Conservation (phyloP, 2,888 invertebrate species). For the Drosophila greeni region DNA sequence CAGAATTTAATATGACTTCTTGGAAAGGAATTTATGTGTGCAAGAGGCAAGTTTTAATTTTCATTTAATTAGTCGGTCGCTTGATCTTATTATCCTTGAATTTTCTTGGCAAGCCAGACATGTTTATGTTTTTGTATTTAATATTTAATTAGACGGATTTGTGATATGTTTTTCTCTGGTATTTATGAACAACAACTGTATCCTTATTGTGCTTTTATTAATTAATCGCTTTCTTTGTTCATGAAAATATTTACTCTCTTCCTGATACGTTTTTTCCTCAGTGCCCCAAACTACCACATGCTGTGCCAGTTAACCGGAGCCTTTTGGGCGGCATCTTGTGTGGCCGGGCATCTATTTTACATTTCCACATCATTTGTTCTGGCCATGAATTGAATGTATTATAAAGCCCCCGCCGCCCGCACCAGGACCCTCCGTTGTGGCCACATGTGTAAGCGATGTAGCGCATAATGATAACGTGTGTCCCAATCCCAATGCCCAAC, state of each 20-base stretch:
- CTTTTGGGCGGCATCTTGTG: slow-evolving; percentile 37
- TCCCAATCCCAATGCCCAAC: slow-evolving; percentile 16
- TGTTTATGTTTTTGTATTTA: neutral
- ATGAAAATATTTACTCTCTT: neutral
- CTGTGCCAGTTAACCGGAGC: slow-evolving; percentile 10
- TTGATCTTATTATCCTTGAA: neutral
- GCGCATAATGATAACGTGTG: slow-evolving; percentile 70
- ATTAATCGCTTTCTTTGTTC: neutral
- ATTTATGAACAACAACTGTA: neutral
- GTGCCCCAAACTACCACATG: slow-evolving; percentile 5
- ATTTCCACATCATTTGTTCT: slow-evolving; percentile 77
- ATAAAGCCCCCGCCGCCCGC: slow-evolving; percentile 48
- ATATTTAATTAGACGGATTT: neutral
- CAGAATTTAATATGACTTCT: neutral
- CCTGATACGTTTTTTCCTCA: neutral
- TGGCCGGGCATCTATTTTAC: slow-evolving; percentile 74
- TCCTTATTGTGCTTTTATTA: neutral
- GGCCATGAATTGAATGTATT: slow-evolving; percentile 74
- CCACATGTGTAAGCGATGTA: slow-evolving; percentile 68
- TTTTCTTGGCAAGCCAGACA: neutral
- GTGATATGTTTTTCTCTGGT: neutral
- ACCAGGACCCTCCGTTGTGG: slow-evolving; percentile 23
- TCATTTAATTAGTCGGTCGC: neutral
- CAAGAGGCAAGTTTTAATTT: neutral
- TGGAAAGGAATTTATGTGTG: neutral